These are phyloP conservation scores for Vicugna pacos DNA, from an alignment of 2,113 vertebrate species.

Conservation along the genomic window DNA sequence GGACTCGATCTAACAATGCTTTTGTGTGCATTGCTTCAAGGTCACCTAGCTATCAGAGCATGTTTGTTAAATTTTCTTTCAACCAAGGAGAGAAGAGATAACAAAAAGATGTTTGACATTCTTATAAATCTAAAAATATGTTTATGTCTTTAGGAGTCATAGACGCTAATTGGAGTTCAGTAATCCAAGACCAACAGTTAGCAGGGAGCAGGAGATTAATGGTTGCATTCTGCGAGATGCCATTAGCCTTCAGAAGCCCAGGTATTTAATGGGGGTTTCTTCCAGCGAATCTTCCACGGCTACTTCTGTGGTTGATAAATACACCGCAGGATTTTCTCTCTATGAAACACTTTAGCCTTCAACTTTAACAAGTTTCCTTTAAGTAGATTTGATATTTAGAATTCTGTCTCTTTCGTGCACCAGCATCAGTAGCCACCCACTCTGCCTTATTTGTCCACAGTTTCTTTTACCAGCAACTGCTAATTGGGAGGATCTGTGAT, in stretches of 20 bases:
- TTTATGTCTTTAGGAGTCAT: neutral
- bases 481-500: conserved; percentile 23
- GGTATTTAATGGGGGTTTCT: neutral
- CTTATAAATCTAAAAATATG: neutral
- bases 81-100: neutral
- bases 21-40: neutral
- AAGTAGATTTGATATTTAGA: conserved; percentile 53
- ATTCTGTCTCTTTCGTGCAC: conserved; percentile 2
- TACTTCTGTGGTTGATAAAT: neutral
- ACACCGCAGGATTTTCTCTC: neutral
- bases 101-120: neutral
- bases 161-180: conserved; percentile 10
- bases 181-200: neutral
- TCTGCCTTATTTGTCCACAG: neutral
- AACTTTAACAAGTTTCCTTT: conserved; percentile 18
- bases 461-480: conserved; percentile 12
- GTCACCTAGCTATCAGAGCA: neutral
- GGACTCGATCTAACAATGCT: neutral
- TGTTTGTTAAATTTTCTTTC: neutral
- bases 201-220: neutral
- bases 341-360: neutral
- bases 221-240: neutral
- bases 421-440: neutral
- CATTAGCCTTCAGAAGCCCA: neutral
- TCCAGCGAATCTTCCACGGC: neutral